Evolutionary conservation across 2,113 vertebrate genomes (phyloP).

Genomic region (Oncorhynchus masou): DNA sequence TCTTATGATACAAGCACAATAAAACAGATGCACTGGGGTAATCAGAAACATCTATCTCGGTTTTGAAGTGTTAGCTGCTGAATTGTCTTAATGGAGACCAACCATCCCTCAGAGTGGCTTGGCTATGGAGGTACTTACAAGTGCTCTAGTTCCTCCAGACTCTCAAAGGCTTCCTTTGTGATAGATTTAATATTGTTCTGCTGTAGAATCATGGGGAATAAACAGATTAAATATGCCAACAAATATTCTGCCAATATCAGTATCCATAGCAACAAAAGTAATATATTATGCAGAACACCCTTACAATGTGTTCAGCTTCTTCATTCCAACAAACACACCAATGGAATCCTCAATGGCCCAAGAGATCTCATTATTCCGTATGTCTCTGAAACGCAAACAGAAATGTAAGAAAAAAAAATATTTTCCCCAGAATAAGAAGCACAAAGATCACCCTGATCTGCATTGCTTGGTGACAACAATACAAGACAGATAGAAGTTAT

Average conservation of each 20-base stretch:
- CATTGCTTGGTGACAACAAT: not conserved
- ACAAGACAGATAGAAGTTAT: not conserved
- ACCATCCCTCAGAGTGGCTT: too few species aligned
- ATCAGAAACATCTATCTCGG: too few species aligned
- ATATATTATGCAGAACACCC: conserved; percentile 33
- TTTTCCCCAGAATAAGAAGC: conserved; percentile 4
- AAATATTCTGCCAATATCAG: not conserved
- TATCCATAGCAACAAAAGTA: not conserved
- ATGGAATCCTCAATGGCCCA: conserved; percentile 98
- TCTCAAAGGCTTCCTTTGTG: conserved; percentile 94
- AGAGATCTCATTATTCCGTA: conserved; percentile 95
- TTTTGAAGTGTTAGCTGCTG: not conserved
- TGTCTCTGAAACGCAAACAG: conserved; percentile 76
- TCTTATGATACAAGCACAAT: conserved; percentile 11
- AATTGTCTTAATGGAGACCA: too few species aligned
- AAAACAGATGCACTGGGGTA: not conserved
- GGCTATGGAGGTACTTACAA: conserved; percentile 79
- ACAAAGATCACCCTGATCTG: not conserved
- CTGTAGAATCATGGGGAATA: conserved; percentile 82
- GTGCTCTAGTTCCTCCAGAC: conserved; percentile 87
- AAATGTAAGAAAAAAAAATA: conserved; percentile 9
- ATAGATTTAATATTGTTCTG: conserved; percentile 94
- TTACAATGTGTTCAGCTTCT: conserved; percentile 88
- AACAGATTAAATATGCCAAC: conserved; percentile 2
- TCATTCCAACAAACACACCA: conserved; percentile 91